Percentiles rank a stretch among this genome's conserved stretches.
These are phyloP conservation scores for Aromia moschata DNA, from an alignment of 2,888 invertebrate species.

Conservation along the genomic window DNA sequence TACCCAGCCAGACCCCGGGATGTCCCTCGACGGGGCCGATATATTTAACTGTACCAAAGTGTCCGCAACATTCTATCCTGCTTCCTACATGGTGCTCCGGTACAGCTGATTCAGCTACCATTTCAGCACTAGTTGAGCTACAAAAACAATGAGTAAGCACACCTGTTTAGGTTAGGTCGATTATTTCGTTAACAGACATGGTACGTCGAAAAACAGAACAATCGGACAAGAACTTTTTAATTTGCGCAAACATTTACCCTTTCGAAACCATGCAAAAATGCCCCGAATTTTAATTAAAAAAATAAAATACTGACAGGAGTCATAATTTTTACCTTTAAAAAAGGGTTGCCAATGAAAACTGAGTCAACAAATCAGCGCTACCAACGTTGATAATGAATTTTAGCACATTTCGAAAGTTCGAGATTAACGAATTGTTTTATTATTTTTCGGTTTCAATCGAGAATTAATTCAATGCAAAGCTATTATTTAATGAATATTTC, in stretches of 20 bases:
- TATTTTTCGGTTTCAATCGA: too few relatives aligned
- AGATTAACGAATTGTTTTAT: too few relatives aligned
- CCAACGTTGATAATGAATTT: too few relatives aligned
- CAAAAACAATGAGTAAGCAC: too few relatives aligned
- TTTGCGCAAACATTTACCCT: slow-evolving; percentile 21
- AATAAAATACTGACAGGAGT: slow-evolving; percentile 18
- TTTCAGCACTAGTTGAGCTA: slow-evolving; percentile 20
- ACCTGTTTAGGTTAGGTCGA: slow-evolving; percentile 12
- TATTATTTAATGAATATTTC: too few relatives aligned
- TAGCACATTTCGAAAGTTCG: too few relatives aligned
- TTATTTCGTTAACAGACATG: not conserved
- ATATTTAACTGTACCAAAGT: slow-evolving; percentile 75
- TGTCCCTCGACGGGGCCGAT: slow-evolving; percentile 78
- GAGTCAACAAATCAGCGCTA: not conserved
- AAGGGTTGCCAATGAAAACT: slow-evolving; percentile 4
- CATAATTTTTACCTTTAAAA: slow-evolving; percentile 12
- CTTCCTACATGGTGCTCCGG: slow-evolving; percentile 51
- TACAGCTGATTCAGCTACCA: slow-evolving; percentile 34
- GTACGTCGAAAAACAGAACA: not conserved
- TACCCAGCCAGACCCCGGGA: slow-evolving; percentile 85
- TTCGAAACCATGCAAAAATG: slow-evolving; percentile 29
- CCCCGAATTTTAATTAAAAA: slow-evolving; percentile 12
- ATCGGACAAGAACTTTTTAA: slow-evolving; percentile 4
- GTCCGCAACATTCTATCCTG: slow-evolving; percentile 56
- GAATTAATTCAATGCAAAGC: too few relatives aligned